A percentile compares a stretch with the other conserved stretches of the same genome.
phyloP scores from a whole-genome alignment of 2,888 invertebrate genomes.

The Drosophila antonietae region DNA sequence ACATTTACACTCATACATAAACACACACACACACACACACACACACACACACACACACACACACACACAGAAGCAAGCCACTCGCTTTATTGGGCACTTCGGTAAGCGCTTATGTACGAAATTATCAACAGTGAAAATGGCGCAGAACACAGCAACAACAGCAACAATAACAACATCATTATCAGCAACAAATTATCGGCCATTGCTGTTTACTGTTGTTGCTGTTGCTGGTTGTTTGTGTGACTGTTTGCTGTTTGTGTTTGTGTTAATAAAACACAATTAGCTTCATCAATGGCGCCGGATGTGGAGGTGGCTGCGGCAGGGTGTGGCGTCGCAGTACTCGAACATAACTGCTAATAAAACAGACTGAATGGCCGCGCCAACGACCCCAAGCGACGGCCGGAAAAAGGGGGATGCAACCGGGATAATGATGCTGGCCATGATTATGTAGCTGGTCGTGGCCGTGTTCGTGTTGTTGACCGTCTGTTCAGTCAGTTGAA shows the following conservation, averaged over 20 bases:
- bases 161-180: conserved; percentile 54
- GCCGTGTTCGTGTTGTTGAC: conserved; percentile 25
- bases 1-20: conserved; percentile 12
- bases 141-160: conserved; percentile 35
- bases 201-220: conserved; percentile 45
- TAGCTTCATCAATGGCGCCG: conserved; percentile 82
- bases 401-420: conserved; percentile 6
- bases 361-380: conserved; percentile 73
- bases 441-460: conserved; percentile 51
- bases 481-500: conserved; percentile 58
- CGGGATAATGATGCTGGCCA: conserved; percentile 68
- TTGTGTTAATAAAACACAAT: conserved; percentile 84
- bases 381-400: conserved; percentile 60
- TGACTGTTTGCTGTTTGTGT: conserved; percentile 73
- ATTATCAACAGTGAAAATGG: conserved; percentile 71
- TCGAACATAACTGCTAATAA: conserved; percentile 80
- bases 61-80: conserved; percentile 14
- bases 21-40: too few species aligned
- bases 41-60: conserved; percentile 13
- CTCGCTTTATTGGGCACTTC: conserved; percentile 57
- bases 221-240: conserved; percentile 30
- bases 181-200: conserved; percentile 74
- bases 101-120: conserved; percentile 66
- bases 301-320: conserved; percentile 30
- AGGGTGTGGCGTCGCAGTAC: conserved; percentile 44